A percentile compares a stretch with the other conserved stretches of the same genome.
These are phyloP conservation scores for Bombus pascuorum DNA, from an alignment of 1,140 invertebrate genomes.

Conservation along the genomic window DNA sequence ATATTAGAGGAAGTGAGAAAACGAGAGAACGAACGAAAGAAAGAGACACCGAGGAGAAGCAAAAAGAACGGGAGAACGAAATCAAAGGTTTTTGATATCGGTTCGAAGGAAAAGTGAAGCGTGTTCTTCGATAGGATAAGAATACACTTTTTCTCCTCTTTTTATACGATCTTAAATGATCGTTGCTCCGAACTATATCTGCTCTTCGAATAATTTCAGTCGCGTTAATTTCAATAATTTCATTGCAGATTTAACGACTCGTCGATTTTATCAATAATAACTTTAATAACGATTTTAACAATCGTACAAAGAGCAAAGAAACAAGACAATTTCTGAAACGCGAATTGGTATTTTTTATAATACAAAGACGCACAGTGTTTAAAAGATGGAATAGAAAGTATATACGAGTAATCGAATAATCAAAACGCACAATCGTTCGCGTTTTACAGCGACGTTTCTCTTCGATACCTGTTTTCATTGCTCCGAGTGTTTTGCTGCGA, in stretches of 20 bases:
- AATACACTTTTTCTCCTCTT: slow-evolving; percentile 20
- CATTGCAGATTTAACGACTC: slow-evolving; percentile 50
- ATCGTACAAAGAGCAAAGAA: neutral
- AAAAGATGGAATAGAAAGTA: neutral
- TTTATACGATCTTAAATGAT: neutral
- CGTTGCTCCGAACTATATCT: neutral
- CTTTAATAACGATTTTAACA: neutral
- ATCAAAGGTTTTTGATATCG: slow-evolving; percentile 50
- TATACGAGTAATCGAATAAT: neutral
- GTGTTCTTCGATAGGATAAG: slow-evolving; percentile 36
- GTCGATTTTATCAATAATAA: neutral
- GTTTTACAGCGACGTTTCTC: neutral
- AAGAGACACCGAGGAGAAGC: slow-evolving; percentile 34
- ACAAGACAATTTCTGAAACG: neutral
- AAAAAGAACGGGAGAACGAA: slow-evolving; percentile 24
- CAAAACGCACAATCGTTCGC: neutral
- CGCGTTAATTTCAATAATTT: neutral
- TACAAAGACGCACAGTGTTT: neutral
- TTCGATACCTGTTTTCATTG: neutral
- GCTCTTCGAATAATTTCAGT: neutral
- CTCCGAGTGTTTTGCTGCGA: too few species aligned
- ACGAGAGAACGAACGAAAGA: slow-evolving; percentile 52
- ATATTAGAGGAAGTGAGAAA: slow-evolving; percentile 72
- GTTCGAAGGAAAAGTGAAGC: slow-evolving; percentile 4
- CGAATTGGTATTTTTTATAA: neutral